Percentiles rank a stretch among this genome's conserved stretches.
phyloP scores from a whole-genome alignment of 2,113 vertebrate species.

The Chinchilla lanigera region DNA sequence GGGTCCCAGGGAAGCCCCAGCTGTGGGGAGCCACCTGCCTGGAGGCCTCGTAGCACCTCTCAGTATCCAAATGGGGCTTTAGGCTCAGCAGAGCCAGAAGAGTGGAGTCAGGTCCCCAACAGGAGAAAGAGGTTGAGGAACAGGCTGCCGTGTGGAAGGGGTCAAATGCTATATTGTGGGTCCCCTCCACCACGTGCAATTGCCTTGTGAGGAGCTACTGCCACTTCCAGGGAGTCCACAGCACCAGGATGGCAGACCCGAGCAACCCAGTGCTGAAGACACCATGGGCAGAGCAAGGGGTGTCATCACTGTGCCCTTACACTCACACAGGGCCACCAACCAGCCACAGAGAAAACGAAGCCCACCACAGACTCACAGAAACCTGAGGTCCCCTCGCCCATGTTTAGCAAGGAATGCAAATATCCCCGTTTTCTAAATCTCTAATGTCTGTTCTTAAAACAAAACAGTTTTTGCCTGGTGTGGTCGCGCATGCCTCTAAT shows the following conservation, averaged over 20 bases:
- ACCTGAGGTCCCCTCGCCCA: too few species aligned
- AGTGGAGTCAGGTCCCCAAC: accelerated
- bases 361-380: background rate
- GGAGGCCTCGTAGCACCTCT: accelerated
- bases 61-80: accelerated
- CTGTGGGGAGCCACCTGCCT: background rate
- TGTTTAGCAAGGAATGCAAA: background rate
- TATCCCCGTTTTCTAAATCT: background rate
- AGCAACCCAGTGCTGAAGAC: background rate
- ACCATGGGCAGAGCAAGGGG: background rate
- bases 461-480: background rate
- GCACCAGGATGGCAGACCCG: accelerated
- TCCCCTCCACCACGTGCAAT: background rate
- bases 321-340: background rate
- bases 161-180: too few species aligned
- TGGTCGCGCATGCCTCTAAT: background rate
- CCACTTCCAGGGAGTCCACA: background rate
- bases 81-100: too few species aligned
- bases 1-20: too few species aligned
- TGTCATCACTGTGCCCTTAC: background rate
- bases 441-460: background rate
- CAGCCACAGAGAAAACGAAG: background rate
- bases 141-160: accelerated
- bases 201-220: background rate
- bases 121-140: background rate